phyloP scores from a whole-genome alignment of 2,888 invertebrate genomes.

The Tuta absoluta region DNA sequence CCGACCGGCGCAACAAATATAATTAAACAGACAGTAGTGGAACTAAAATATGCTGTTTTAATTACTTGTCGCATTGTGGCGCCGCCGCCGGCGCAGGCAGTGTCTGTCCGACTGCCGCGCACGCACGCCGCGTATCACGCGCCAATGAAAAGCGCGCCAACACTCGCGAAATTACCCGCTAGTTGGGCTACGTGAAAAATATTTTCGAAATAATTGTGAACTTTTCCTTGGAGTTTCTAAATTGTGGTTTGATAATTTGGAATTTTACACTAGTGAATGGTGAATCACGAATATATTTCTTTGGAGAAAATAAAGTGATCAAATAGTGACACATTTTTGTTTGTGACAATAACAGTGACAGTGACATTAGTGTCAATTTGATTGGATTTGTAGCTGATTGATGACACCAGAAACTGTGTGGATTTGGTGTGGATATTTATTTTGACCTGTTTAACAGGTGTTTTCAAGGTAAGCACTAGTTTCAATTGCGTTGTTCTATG shows the following conservation, averaged over 20 bases:
- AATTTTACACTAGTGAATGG: background rate
- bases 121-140: background rate
- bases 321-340: no score
- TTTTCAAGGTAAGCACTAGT: background rate
- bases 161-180: slow-evolving; percentile 1
- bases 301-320: background rate
- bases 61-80: slow-evolving; percentile 25
- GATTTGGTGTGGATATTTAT: background rate
- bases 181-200: background rate
- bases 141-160: background rate
- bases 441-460: slow-evolving; percentile 1
- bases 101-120: background rate
- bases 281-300: background rate
- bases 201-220: background rate
- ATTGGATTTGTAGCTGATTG: slow-evolving; percentile 8
- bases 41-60: slow-evolving; percentile 23
- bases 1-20: slow-evolving; percentile 20
- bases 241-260: background rate
- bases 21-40: slow-evolving; percentile 26
- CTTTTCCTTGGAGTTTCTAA: background rate
- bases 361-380: background rate
- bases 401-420: background rate
- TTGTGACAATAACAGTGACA: no score
- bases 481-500: background rate
- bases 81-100: slow-evolving; percentile 18